Evolutionary conservation across 2,888 invertebrate species (phyloP).

Genomic region (Euplexia lucipara): DNA sequence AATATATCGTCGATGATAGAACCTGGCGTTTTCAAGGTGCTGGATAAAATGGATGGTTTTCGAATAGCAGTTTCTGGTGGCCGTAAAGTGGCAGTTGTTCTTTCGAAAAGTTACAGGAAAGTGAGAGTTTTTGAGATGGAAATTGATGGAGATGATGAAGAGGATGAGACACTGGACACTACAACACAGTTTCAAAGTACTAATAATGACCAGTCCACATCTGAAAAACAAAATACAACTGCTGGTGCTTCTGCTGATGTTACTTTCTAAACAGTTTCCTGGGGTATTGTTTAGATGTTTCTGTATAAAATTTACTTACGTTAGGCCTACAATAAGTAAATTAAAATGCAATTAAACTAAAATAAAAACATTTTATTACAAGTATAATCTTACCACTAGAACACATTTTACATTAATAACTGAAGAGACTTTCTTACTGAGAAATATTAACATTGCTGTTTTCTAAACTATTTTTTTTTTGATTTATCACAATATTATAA

Average conservation of each 20-base stretch:
- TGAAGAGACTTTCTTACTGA: constrained; percentile 23
- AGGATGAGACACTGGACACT: constrained; percentile 91
- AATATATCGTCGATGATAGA: constrained; percentile 90
- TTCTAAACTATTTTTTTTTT: constrained; percentile 22
- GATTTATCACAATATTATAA: constrained; percentile 48
- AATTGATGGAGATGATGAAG: constrained; percentile 97
- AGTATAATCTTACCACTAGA: constrained; percentile 38
- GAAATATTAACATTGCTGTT: constrained; percentile 20
- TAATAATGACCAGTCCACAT: constrained; percentile 75
- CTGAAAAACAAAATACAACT: constrained; percentile 70
- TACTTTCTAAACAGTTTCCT: constrained; percentile 60
- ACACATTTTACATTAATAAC: constrained; percentile 39
- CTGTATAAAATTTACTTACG: not conserved
- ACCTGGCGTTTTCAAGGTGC: constrained; percentile 88
- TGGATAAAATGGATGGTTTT: constrained; percentile 93
- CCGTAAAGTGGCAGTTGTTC: constrained; percentile 95
- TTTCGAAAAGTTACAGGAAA: constrained; percentile 95
- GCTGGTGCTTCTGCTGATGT: constrained; percentile 63
- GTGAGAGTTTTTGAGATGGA: constrained; percentile 98
- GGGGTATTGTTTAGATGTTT: not conserved
- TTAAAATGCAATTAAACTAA: constrained; percentile 45
- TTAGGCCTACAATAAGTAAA: constrained; percentile 1
- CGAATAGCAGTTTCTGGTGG: constrained; percentile 96
- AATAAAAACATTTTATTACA: constrained; percentile 49
- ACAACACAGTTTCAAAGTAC: constrained; percentile 82